Evolutionary conservation across 2,888 invertebrate species (phyloP), one percentile per base, ranked within the genome.

Genomic region (Tanypteryx hageni): DNA sequence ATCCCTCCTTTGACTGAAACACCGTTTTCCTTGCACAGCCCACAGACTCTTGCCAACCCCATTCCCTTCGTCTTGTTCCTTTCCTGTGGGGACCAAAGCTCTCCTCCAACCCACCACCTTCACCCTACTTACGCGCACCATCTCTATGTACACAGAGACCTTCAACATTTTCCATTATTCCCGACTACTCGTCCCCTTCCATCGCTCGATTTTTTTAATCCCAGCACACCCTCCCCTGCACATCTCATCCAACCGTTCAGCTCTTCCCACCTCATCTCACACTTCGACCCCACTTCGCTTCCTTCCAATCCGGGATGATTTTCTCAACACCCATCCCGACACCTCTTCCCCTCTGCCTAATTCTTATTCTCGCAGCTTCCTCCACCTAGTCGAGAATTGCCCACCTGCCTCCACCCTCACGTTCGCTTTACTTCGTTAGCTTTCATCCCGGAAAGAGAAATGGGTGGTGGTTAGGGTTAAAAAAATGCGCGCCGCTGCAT

Each of bases 391-490:
- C 16, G 64, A 16, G n/a, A 64, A 9, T 64, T 64, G n/a, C n/a
- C 11, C 76, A 76, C 76, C 76, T 76, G 76, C 11, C 22, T 76
- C 64, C 64, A 18, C 64, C n/a, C 76, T 27, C 76, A 76, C 76
- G 76, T 76, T 76, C 76, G 9, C 76, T 27, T 76, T 76, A 76
- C 76, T 76, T 76, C 76, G 76, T 76, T 76, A 76, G 76, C 76
- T 76, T 76, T 76, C 76, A 76, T 76, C 76, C 27, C 76, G 76
- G 27, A 27, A 76, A 76, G 76, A 76, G 76, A 76, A 76, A 76
- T 76, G 76, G 76, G 11, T 76, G 76, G 22, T 22, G 76, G 76
- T 76, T 76, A 13, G 27, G 76, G 76, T 22, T n/a, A 44, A 44
- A 44, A 44, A 76, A 76, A 68, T 68, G n/a, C 68, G 76, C 76